Evolutionary conservation across 2,113 vertebrate species (phyloP).

Genomic region (Halichoerus grypus): DNA sequence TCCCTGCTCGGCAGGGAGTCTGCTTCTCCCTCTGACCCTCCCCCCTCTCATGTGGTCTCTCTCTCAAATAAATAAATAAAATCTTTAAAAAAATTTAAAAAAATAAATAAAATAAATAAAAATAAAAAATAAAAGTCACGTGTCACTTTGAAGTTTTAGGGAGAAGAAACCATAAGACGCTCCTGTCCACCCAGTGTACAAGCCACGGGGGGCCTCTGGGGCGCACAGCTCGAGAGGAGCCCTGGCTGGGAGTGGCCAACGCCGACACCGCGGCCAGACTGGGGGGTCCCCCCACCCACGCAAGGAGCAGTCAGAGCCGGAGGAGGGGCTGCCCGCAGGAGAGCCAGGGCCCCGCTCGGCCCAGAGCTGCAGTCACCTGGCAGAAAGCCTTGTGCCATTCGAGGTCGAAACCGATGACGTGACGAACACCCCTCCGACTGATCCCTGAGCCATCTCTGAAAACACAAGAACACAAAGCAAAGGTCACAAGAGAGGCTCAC

Average conservation of each 20-base stretch:
- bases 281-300: background rate
- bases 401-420: conserved; percentile 92
- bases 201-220: background rate
- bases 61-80: no score
- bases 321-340: background rate
- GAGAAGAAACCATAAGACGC: background rate
- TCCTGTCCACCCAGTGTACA: background rate
- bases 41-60: no score
- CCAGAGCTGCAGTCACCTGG: conserved; percentile 89
- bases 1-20: no score
- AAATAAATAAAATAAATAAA: no score
- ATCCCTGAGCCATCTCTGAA: conserved; percentile 99
- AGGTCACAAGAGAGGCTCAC: background rate
- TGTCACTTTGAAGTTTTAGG: background rate
- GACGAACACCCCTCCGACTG: conserved; percentile 96
- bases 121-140: background rate
- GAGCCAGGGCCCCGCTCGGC: background rate
- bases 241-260: background rate
- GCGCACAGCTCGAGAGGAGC: background rate
- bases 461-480: background rate
- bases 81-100: no score
- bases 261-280: accelerated
- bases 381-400: conserved; percentile 94
- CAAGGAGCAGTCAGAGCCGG: background rate
- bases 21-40: no score